Percentiles rank a stretch among this genome's conserved stretches.
These are phyloP conservation scores for Drosophila orosa DNA, from an alignment of 1,140 invertebrate genomes.

Conservation along the genomic window DNA sequence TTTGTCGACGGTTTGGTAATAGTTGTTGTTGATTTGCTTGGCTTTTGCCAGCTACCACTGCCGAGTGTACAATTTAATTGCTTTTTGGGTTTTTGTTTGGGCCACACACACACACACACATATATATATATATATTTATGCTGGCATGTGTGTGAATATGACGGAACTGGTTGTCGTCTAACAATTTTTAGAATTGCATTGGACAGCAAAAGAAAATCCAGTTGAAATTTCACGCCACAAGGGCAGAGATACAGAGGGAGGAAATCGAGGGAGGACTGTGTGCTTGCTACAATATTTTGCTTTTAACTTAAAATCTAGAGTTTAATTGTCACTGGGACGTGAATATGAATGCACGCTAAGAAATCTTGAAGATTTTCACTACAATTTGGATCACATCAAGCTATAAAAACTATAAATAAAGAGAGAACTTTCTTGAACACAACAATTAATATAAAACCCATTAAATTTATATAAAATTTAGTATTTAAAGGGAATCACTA, in stretches of 20 bases:
- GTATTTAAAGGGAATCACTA: not conserved
- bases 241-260: not conserved
- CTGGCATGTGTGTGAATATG: conserved; percentile 50
- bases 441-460: not conserved
- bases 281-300: conserved; percentile 74
- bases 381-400: not conserved
- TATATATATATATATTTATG: not conserved
- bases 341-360: conserved; percentile 12
- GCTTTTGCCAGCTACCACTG: conserved; percentile 43
- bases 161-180: conserved; percentile 75
- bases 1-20: conserved; percentile 55
- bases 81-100: conserved; percentile 71
- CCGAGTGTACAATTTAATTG: conserved; percentile 80
- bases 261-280: not conserved
- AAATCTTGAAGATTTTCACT: not conserved
- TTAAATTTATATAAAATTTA: not conserved
- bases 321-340: conserved; percentile 57
- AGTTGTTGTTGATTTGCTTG: conserved; percentile 56
- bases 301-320: conserved; percentile 63
- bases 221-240: conserved; percentile 42
- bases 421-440: not conserved
- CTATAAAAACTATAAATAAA: not conserved
- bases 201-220: conserved; percentile 41
- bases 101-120: conserved; percentile 1
- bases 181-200: conserved; percentile 51